Evolutionary conservation across 2,888 invertebrate genomes (phyloP), one percentile per base, ranked within the genome.

Genomic region (Ochropleura leucogaster): DNA sequence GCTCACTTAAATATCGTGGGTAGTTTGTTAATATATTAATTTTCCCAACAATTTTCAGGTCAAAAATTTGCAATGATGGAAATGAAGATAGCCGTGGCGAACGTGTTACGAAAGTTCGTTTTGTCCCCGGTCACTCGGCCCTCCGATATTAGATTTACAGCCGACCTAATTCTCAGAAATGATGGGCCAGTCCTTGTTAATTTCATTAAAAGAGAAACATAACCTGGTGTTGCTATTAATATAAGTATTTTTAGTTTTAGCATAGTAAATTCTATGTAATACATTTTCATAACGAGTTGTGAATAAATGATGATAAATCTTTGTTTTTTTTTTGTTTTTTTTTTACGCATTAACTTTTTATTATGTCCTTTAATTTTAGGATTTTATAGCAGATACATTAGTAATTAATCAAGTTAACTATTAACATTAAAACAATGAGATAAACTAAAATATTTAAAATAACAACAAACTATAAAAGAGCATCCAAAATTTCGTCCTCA

Each of bases 31-130:
- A 57, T 57, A 30, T 44, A 44, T n/a, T 40, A 42, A 60, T 49
- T 40, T 53, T 18, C 4, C 16, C 12, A 46, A 47, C 18, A 46
- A 47, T 5, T 81, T 94, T 66, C 92, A 97, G 97, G 97, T 69
- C 96, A 97, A 92, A 97, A 96, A 85, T 97, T 97, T 85, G 97
- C 97, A 0, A 96, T 97, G 92, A 92, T 97, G 90, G 97, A 97
- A 89, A 95, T 97, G 92, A 97, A 97, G 90, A 93, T 95, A 3
- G 92, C 96, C 6, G 85, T 97, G 64, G 94, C 97, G 0, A 94
- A 95, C 4, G 90, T 97, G 62, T 83, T 97, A 49, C 90, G 96
- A 20, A 93, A 95, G 62, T 97, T 94, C 85, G 88, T 90, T 18
- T 85, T 97, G 80, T 86, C 93, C 63, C 95, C 97, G 0, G 94